phyloP scores from a whole-genome alignment of 1,140 invertebrate genomes.

The Calephelis virginiensis region DNA sequence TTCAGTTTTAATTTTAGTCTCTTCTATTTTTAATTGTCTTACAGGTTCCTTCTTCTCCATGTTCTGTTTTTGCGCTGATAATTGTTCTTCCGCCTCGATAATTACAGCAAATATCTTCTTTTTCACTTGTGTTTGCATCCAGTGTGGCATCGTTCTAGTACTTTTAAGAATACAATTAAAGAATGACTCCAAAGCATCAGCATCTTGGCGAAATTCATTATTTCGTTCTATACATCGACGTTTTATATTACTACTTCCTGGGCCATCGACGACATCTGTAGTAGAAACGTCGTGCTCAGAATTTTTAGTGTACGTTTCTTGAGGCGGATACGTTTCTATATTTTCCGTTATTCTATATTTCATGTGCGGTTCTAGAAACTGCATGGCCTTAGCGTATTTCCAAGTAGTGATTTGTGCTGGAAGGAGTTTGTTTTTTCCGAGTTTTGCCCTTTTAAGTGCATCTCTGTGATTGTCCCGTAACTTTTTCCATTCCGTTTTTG shows the following conservation, averaged over 20 bases:
- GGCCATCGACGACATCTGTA: slow-evolving; percentile 34
- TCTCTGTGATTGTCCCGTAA: slow-evolving; percentile 66
- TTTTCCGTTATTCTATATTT: slow-evolving; percentile 70
- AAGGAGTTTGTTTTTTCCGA: slow-evolving; percentile 65
- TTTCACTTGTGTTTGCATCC: slow-evolving; percentile 71
- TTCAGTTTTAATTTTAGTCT: slow-evolving; percentile 59
- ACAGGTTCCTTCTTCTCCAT: slow-evolving; percentile 24
- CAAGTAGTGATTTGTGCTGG: slow-evolving; percentile 69
- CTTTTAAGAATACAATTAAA: slow-evolving; percentile 62
- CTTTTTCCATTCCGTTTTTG: slow-evolving; percentile 67
- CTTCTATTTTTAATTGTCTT: slow-evolving; percentile 28
- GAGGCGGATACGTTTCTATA: slow-evolving; percentile 54
- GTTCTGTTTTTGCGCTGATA: slow-evolving; percentile 37
- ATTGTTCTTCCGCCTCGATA: slow-evolving; percentile 61
- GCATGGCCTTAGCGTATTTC: slow-evolving; percentile 70
- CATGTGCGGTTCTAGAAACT: slow-evolving; percentile 68
- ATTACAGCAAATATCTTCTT: slow-evolving; percentile 69
- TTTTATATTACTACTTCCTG: slow-evolving; percentile 35
- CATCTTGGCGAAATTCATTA: slow-evolving; percentile 28
- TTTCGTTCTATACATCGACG: slow-evolving; percentile 42
- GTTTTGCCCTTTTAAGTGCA: slow-evolving; percentile 61
- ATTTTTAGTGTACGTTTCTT: slow-evolving; percentile 28
- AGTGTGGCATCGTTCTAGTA: slow-evolving; percentile 61
- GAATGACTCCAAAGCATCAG: slow-evolving; percentile 59
- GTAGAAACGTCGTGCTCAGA: slow-evolving; percentile 55